A percentile compares a stretch with the other conserved stretches of the same genome.
Conservation (phyloP, 2,888 invertebrate genomes). For the Caenorhabditis imperialis region DNA sequence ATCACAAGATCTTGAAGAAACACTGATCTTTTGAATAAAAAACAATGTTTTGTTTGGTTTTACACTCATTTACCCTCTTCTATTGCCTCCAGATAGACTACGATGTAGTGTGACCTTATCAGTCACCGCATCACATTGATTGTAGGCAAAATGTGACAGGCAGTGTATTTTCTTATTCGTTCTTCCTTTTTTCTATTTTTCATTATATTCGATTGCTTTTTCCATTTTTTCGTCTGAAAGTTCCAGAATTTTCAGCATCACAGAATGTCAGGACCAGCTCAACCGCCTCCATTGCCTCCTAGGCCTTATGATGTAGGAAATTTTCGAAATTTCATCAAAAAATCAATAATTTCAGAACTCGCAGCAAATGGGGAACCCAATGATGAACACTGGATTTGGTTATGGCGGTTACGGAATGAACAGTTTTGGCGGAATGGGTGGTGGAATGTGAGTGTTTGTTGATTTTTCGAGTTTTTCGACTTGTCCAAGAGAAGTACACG, state of each 20-base stretch:
- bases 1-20: too few relatives aligned
- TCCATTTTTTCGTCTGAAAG: background rate
- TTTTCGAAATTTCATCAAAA: constrained; percentile 1
- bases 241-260: constrained; percentile 9
- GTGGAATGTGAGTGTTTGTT: constrained; percentile 37
- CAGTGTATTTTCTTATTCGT: constrained; percentile 1
- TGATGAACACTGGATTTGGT: constrained; percentile 43
- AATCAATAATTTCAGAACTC: constrained; percentile 33
- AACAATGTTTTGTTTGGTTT: background rate
- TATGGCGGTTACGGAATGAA: constrained; percentile 57
- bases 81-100: constrained; percentile 20
- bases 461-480: too few relatives aligned
- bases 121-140: constrained; percentile 22
- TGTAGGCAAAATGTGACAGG: constrained; percentile 26
- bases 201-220: background rate
- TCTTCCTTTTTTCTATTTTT: background rate
- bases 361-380: constrained; percentile 28
- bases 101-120: constrained; percentile 50
- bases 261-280: constrained; percentile 30
- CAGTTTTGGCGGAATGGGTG: constrained; percentile 20
- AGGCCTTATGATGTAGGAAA: constrained; percentile 40
- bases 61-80: background rate
- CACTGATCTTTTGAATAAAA: too few relatives aligned
- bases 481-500: too few relatives aligned
- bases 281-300: constrained; percentile 47